Evolutionary conservation across 2,113 vertebrate genomes (phyloP).

Genomic region (Cnemophilus loriae): DNA sequence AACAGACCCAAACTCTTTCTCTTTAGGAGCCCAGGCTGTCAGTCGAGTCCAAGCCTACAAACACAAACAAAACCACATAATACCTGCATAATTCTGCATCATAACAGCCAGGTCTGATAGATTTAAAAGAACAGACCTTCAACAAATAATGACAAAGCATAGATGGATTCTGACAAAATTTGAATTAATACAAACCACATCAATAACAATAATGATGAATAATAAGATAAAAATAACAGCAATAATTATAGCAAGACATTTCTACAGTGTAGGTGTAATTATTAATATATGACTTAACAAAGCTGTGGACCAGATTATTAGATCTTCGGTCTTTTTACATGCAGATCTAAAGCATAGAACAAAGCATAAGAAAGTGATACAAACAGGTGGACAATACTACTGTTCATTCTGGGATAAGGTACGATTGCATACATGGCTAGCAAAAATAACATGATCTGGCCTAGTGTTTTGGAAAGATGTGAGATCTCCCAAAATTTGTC

Average conservation of each 20-base stretch:
- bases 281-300: not conserved
- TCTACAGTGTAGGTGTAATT: not conserved
- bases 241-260: not conserved
- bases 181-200: not conserved
- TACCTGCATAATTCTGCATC: not conserved
- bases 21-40: not conserved
- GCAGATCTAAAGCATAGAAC: not conserved
- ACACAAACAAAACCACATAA: not conserved
- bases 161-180: not conserved
- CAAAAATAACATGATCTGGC: not conserved
- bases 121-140: not conserved
- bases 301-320: not conserved
- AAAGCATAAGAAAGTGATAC: not conserved
- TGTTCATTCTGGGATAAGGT: not conserved
- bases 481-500: not conserved
- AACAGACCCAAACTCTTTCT: not conserved
- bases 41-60: not conserved
- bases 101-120: not conserved
- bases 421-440: not conserved
- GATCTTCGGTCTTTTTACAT: not conserved
- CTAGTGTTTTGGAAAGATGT: not conserved
- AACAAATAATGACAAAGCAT: not conserved
- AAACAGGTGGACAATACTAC: not conserved
- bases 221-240: not conserved
- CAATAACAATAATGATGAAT: not conserved